These are phyloP conservation scores for Ladona fulva DNA, from an alignment of 1,140 invertebrate genomes.

Conservation along the genomic window DNA sequence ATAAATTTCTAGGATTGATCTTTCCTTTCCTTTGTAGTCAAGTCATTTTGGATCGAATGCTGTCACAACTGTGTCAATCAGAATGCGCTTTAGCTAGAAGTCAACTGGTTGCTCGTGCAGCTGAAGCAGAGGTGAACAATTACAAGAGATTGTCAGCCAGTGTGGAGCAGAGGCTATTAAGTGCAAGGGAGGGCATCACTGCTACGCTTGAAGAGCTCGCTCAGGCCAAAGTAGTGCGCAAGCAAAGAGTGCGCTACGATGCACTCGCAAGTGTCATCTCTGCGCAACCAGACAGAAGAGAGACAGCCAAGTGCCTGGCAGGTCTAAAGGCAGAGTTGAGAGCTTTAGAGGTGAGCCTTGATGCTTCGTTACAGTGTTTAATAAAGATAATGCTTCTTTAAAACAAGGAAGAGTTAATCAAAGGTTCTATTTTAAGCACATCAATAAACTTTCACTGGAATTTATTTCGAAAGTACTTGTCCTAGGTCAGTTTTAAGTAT, in stretches of 20 bases:
- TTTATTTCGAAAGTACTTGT: too few species aligned
- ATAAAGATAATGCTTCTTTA: too few species aligned
- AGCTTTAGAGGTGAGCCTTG: slow-evolving; percentile 46
- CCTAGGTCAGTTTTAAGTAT: too few species aligned
- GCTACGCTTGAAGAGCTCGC: slow-evolving; percentile 63
- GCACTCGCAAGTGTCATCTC: slow-evolving; percentile 81
- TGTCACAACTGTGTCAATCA: slow-evolving; percentile 73
- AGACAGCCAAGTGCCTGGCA: slow-evolving; percentile 65
- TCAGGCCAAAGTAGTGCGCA: slow-evolving; percentile 71
- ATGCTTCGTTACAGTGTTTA: too few species aligned
- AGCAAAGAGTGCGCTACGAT: slow-evolving; percentile 89
- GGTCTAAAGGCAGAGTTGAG: slow-evolving; percentile 65
- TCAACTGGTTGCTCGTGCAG: slow-evolving; percentile 67
- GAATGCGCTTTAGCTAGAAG: slow-evolving; percentile 85
- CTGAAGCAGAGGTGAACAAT: slow-evolving; percentile 70
- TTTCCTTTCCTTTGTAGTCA: too few species aligned
- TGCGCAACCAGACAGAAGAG: slow-evolving; percentile 77
- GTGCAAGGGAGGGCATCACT: slow-evolving; percentile 65
- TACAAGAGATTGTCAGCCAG: slow-evolving; percentile 68
- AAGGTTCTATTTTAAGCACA: too few species aligned
- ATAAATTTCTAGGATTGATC: too few species aligned
- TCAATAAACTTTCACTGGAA: too few species aligned
- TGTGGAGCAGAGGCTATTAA: slow-evolving; percentile 65
- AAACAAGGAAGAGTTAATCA: too few species aligned
- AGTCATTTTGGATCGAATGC: slow-evolving; percentile 61